Base-by-base conservation (phyloP, 2,888 invertebrate genomes). In the Anthophora plumipes region DNA sequence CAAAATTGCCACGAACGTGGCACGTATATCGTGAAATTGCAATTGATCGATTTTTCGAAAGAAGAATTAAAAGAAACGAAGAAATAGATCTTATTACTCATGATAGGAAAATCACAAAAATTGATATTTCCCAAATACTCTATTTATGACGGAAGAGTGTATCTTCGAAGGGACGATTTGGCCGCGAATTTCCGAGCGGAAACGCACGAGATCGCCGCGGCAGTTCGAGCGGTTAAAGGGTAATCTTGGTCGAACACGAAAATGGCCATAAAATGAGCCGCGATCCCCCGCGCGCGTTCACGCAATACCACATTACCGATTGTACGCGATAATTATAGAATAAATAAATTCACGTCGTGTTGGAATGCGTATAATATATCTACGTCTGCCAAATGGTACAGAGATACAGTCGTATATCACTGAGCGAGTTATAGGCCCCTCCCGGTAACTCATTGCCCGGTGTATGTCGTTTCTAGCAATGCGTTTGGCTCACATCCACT, bases 311-410 rank as follows among this genome's bases (percentile, higher is more conserved):
- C 82, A 86, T 88, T 92, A 91, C 92, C 92, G 91, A 93, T 93
- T 91, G 92, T 91, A 90, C 90, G 91, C 91, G 92, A 92, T 93
- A 93, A 93, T 93, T 93, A 93, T 92, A 92, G 93, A 93, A 93
- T 93, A 93, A 93, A 93, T 93, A 93, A 93, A 93, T 93, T 92
- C 88, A 93, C 91, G 92, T 92, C 92, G 89, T 76, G 87, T 88
- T 87, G 91, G 92, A 91, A 92, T 92, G 92, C 91, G 91, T 88
- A 91, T 91, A 91, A 93, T 93, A 93, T 93, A 93, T 93, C 93
- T 91, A 91, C 92, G 93, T 93, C 93, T 93, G 93, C 92, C 93
- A 93, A 93, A 93, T 93, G 93, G 92, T 92, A 92, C 92, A 91
- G 92, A 92, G 93, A 93, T 93, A 91, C 93, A 91, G 92, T 89